These are phyloP conservation scores for Cynopterus brachyotis DNA, from an alignment of 2,113 vertebrate genomes.

Conservation along the genomic window DNA sequence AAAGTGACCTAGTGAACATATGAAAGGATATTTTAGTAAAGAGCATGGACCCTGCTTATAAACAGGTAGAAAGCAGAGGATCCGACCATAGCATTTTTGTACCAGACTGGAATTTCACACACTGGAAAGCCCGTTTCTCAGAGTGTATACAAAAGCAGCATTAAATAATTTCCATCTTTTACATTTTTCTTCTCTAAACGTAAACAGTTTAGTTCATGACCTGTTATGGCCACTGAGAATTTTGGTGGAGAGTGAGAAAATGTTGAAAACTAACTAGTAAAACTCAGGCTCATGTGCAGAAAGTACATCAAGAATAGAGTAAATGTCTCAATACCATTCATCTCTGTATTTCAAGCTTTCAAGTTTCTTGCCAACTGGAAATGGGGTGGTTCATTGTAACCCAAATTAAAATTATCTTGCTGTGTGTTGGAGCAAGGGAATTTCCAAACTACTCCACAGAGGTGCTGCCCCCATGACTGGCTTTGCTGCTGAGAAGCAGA, in stretches of 20 bases:
- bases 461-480: background rate
- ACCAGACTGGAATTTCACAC: background rate
- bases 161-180: background rate
- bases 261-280: background rate
- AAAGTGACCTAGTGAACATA: background rate
- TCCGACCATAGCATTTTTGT: background rate
- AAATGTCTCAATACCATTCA: background rate
- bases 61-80: background rate
- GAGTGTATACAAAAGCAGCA: background rate
- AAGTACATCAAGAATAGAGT: background rate
- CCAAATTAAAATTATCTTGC: fast-evolving
- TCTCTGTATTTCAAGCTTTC: background rate
- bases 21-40: background rate
- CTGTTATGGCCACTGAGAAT: background rate
- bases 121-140: background rate
- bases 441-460: background rate
- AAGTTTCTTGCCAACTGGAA: background rate
- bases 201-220: background rate
- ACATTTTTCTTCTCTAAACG: background rate
- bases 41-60: background rate
- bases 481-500: background rate
- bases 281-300: background rate
- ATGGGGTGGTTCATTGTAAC: fast-evolving
- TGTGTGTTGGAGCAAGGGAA: background rate
- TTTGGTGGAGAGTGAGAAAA: background rate